Percentiles rank a stretch among this genome's conserved stretches.
phyloP scores from a whole-genome alignment of 2,113 vertebrate species.

The Geococcyx californianus region DNA sequence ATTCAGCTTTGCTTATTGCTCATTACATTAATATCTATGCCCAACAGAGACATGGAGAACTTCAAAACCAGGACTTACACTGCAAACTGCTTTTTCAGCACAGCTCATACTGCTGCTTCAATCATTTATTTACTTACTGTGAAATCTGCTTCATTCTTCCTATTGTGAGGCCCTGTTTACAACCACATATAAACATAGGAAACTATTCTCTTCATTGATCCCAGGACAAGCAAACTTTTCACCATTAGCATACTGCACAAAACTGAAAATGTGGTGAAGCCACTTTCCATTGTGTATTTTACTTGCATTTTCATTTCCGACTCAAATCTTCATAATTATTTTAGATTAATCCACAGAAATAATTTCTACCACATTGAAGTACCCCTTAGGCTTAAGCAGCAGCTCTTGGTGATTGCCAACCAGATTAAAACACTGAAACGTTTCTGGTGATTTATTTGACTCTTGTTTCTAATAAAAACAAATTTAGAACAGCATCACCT shows the following conservation, averaged over 20 bases:
- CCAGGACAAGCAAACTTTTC: neutral
- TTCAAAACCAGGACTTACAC: neutral
- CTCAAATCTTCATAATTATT: neutral
- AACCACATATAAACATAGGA: neutral
- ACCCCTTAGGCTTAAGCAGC: neutral
- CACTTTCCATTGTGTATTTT: neutral
- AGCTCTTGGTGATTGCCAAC: neutral
- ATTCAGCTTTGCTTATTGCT: neutral
- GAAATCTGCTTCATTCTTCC: neutral
- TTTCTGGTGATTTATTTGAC: neutral
- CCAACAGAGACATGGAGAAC: neutral
- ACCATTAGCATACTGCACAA: neutral
- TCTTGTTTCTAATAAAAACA: neutral
- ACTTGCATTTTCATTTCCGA: neutral
- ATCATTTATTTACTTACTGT: neutral
- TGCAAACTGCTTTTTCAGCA: neutral
- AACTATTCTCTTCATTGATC: neutral
- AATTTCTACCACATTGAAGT: neutral
- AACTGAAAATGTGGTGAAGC: neutral
- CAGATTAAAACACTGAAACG: neutral
- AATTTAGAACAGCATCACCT: neutral
- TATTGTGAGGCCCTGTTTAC: neutral
- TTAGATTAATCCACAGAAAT: neutral
- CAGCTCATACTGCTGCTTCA: neutral
- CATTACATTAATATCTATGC: neutral